phyloP scores from a whole-genome alignment of 1,140 invertebrate species.

The Leptinotarsa texana region DNA sequence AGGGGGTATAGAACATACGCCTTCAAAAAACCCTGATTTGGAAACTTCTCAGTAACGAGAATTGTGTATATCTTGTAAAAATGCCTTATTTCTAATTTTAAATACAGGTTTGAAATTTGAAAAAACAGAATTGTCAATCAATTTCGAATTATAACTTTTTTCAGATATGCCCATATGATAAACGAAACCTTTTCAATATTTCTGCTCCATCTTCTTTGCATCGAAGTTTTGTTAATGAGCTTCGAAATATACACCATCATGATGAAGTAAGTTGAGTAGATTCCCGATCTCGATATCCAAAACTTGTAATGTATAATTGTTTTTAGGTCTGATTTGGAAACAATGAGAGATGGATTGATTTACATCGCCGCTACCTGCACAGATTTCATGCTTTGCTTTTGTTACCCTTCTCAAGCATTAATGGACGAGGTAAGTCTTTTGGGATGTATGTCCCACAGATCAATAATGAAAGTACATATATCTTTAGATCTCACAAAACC shows the following conservation, averaged over 20 bases:
- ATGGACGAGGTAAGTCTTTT: background rate
- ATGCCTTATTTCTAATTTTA: too few relatives aligned
- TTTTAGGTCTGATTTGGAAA: background rate
- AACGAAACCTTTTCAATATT: background rate
- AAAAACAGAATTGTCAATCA: too few relatives aligned
- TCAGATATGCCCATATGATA: background rate
- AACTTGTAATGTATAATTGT: background rate
- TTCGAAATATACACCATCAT: constrained; percentile 6
- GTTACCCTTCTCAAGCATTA: background rate
- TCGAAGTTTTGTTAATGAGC: background rate
- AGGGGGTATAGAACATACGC: too few relatives aligned
- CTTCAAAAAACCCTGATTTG: too few relatives aligned
- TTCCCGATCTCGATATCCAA: background rate
- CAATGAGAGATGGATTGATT: background rate
- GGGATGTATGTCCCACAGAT: too few relatives aligned
- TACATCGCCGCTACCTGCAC: background rate
- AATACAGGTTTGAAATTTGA: too few relatives aligned
- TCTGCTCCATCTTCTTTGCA: background rate
- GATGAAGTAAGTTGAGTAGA: background rate
- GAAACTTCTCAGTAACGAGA: too few relatives aligned
- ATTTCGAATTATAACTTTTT: background rate
- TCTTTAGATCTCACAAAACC: too few relatives aligned
- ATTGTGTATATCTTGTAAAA: too few relatives aligned
- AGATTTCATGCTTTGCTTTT: background rate
- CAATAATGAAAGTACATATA: too few relatives aligned